Conservation (phyloP, 2,888 invertebrate genomes). For the Lucinisca nassula region DNA sequence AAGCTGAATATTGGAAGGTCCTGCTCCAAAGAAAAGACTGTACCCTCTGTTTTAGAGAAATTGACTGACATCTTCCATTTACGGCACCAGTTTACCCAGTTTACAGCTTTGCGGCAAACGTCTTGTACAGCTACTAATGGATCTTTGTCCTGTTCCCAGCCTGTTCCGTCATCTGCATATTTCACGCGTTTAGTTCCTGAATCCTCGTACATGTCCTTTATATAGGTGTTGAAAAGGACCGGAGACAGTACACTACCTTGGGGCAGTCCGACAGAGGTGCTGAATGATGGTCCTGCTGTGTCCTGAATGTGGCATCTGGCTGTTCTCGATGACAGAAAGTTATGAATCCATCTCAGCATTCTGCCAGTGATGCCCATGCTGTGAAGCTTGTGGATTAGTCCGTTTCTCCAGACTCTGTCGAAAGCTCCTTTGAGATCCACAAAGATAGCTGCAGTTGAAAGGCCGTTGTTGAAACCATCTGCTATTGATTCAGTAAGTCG, state of each 20-base stretch:
- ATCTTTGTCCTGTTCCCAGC: neutral
- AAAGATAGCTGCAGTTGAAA: slow-evolving; percentile 9
- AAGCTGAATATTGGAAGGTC: neutral
- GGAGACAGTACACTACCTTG: slow-evolving; percentile 26
- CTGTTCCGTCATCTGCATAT: slow-evolving; percentile 30
- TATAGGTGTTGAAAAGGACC: slow-evolving; percentile 14
- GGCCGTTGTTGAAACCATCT: slow-evolving; percentile 20
- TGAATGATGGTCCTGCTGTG: neutral
- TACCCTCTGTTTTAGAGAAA: neutral
- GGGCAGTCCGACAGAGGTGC: slow-evolving; percentile 10
- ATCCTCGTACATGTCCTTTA: neutral
- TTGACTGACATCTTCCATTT: neutral
- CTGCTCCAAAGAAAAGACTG: neutral
- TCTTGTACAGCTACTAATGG: neutral
- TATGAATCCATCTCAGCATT: slow-evolving; percentile 24
- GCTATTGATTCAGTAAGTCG: neutral
- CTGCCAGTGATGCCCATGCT: slow-evolving; percentile 17
- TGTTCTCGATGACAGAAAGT: slow-evolving; percentile 13
- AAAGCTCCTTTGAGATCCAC: slow-evolving; percentile 26
- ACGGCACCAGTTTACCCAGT: neutral
- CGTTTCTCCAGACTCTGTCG: slow-evolving; percentile 30
- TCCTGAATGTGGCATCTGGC: slow-evolving; percentile 20
- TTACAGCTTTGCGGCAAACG: neutral
- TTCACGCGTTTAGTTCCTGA: neutral
- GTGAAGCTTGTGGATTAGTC: slow-evolving; percentile 16